A percentile compares a stretch with the other conserved stretches of the same genome.
Evolutionary conservation across 2,888 invertebrate species (phyloP).

Genomic region (Epinotia brunnichana): DNA sequence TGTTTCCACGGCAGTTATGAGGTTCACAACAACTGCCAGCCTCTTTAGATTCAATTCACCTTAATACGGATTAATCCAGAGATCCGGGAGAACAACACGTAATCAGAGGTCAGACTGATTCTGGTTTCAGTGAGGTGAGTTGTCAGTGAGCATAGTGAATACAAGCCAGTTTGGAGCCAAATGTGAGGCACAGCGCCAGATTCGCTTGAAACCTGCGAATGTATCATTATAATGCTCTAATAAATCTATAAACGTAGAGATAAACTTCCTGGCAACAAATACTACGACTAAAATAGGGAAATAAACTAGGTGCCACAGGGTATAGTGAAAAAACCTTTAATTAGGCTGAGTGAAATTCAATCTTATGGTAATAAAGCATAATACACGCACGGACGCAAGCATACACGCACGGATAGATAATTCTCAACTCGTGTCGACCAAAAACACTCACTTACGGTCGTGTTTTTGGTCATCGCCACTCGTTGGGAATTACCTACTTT

Average conservation of each 20-base stretch:
- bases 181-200: constrained; percentile 34
- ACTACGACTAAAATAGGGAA: not conserved
- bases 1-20: not conserved
- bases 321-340: not conserved
- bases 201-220: constrained; percentile 40
- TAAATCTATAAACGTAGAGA: constrained; percentile 45
- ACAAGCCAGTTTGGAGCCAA: constrained; percentile 28
- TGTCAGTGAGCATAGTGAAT: not conserved
- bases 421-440: too few relatives aligned
- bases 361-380: not conserved
- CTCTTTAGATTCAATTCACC: not conserved
- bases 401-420: too few relatives aligned
- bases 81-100: not conserved
- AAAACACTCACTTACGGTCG: too few relatives aligned
- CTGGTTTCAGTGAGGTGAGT: not conserved
- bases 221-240: constrained; percentile 45
- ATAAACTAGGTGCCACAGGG: not conserved
- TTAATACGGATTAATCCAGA: not conserved
- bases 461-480: too few relatives aligned
- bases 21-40: not conserved
- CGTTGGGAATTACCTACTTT: too few relatives aligned
- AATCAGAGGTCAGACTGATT: not conserved
- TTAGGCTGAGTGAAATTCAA: not conserved
- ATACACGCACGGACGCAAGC: too few relatives aligned
- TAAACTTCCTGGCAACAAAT: constrained; percentile 24